phyloP scores from a whole-genome alignment of 35 echinoderm and acorn worm species.

The Heliocidaris tuberculata region DNA sequence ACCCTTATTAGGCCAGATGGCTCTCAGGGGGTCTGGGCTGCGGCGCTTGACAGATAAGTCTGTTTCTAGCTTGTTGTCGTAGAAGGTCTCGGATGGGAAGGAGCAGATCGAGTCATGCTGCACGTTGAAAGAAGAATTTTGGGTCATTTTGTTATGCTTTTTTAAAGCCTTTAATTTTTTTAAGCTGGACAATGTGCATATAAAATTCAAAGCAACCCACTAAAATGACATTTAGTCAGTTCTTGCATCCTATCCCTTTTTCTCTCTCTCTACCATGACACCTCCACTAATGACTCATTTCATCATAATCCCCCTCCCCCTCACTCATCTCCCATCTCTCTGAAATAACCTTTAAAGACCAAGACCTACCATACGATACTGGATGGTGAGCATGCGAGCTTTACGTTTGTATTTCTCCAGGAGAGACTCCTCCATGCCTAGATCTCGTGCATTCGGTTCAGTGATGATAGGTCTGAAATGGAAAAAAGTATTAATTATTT shows the following conservation, averaged over 20 bases:
- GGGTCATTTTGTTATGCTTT: neutral
- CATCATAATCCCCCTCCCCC: too few relatives aligned
- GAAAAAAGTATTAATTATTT: neutral
- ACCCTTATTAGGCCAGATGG: constrained; percentile 71
- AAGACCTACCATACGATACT: constrained; percentile 89
- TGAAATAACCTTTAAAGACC: too few relatives aligned
- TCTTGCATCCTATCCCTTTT: too few relatives aligned
- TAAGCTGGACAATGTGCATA: neutral
- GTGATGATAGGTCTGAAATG: constrained; percentile 72
- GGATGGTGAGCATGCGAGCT: constrained; percentile 69
- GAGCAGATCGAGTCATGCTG: constrained; percentile 81
- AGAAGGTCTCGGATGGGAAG: constrained; percentile 74
- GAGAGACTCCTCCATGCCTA: constrained; percentile 78
- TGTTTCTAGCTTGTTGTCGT: constrained; percentile 65
- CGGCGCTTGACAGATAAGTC: constrained; percentile 67
- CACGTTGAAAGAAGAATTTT: neutral
- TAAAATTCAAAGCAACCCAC: neutral
- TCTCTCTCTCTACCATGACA: too few relatives aligned
- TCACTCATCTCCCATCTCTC: too few relatives aligned
- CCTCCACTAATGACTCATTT: too few relatives aligned
- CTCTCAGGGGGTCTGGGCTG: constrained; percentile 11
- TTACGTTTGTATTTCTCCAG: constrained; percentile 69
- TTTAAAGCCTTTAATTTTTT: neutral
- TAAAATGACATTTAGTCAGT: too few relatives aligned
- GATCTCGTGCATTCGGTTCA: constrained; percentile 62